phyloP scores from a whole-genome alignment of 92 coral and sea anemone genomes.

The Anthopleura xanthogrammica region DNA sequence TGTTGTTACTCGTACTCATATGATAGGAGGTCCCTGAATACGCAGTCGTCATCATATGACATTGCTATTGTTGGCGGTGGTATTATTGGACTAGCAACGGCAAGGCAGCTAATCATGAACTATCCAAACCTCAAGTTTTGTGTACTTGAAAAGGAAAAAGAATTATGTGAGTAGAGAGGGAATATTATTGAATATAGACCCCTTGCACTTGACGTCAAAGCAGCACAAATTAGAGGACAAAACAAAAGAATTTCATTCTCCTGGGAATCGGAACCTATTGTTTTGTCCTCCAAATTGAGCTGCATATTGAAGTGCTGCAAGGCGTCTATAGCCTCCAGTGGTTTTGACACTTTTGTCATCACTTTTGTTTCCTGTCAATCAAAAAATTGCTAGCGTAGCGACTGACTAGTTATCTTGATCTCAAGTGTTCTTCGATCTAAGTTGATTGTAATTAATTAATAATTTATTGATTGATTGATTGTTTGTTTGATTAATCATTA shows the following conservation, averaged over 20 bases:
- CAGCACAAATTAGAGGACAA: too few relatives aligned
- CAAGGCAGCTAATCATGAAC: constrained; percentile 65
- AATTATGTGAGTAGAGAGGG: constrained; percentile 55
- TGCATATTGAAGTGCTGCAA: too few relatives aligned
- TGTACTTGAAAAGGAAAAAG: constrained; percentile 83
- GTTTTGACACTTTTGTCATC: neutral
- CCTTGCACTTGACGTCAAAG: neutral
- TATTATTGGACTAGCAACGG: constrained; percentile 88
- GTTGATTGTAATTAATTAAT: neutral
- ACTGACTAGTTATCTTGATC: too few relatives aligned
- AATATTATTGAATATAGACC: neutral
- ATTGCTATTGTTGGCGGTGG: constrained; percentile 94
- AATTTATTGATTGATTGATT: neutral
- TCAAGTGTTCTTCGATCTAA: too few relatives aligned
- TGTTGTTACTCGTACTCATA: neutral
- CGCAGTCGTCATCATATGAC: constrained; percentile 59
- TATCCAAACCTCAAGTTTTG: constrained; percentile 80
- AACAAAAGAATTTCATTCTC: too few relatives aligned
- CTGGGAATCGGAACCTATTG: too few relatives aligned
- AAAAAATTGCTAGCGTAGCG: too few relatives aligned
- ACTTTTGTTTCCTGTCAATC: neutral
- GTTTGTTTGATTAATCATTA: neutral
- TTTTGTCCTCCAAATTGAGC: too few relatives aligned
- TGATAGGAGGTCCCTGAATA: constrained; percentile 1
- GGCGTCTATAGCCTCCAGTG: neutral